Percentiles rank a stretch among this genome's conserved stretches.
Evolutionary conservation across 1,140 invertebrate genomes (phyloP).

Genomic region (Batillaria attramentaria): DNA sequence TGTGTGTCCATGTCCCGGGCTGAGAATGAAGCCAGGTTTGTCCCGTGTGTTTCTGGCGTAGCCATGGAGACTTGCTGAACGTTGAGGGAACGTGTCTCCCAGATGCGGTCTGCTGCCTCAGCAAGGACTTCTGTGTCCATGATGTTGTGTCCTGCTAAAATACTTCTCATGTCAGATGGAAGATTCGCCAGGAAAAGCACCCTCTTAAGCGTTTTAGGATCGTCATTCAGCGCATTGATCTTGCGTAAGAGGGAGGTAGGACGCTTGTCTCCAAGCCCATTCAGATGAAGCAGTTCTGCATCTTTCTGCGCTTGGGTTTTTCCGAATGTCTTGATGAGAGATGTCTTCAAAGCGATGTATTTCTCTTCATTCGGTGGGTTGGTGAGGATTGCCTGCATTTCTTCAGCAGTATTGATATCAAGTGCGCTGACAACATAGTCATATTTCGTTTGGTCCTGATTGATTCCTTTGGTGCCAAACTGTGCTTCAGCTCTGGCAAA

Average conservation of each 20-base stretch:
- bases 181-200: neutral
- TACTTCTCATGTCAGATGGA: neutral
- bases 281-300: neutral
- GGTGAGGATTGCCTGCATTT: neutral
- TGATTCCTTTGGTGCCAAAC: neutral
- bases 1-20: neutral
- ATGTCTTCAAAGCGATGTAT: neutral
- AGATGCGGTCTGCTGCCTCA: constrained; percentile 18
- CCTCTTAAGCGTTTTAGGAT: neutral
- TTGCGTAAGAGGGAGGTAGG: neutral
- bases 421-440: constrained; percentile 3
- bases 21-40: neutral
- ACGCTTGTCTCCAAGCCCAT: neutral
- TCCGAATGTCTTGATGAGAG: neutral
- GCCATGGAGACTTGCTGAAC: constrained; percentile 11
- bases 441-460: neutral
- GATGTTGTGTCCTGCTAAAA: constrained; percentile 14
- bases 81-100: neutral
- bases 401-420: neutral
- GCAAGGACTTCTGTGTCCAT: constrained; percentile 1
- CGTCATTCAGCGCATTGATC: neutral
- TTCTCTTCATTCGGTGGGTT: neutral
- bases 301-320: neutral
- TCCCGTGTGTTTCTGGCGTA: neutral
- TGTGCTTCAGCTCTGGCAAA: neutral